These are phyloP conservation scores for Orthochromis indermauri DNA, from an alignment of 2,113 vertebrate genomes.

Conservation along the genomic window DNA sequence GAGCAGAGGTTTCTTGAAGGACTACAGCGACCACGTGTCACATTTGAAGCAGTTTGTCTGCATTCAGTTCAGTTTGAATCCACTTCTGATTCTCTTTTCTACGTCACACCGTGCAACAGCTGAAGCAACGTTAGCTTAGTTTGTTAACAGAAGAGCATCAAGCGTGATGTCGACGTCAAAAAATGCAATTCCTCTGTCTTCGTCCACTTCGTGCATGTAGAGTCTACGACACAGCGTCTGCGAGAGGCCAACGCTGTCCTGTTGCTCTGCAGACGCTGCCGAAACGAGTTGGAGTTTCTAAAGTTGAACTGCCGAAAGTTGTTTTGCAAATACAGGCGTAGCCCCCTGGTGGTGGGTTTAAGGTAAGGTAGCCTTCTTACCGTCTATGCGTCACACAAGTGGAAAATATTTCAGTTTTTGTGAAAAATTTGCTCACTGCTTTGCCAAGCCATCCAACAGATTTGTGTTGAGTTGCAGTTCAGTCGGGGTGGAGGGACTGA, in stretches of 20 bases:
- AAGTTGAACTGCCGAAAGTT: not conserved
- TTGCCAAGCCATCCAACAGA: not conserved
- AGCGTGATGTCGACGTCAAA: fast-evolving
- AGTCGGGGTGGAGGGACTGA: not conserved
- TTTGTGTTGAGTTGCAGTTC: not conserved
- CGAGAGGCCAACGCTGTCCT: fast-evolving
- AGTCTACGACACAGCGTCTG: fast-evolving
- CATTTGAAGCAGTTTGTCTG: not conserved
- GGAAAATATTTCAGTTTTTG: not conserved
- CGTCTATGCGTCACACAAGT: fast-evolving
- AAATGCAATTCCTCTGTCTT: not conserved
- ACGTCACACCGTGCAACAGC: not conserved
- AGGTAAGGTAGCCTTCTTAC: fast-evolving
- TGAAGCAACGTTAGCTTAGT: not conserved
- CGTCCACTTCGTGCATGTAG: fast-evolving
- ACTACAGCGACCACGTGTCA: not conserved
- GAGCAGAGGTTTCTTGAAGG: not conserved
- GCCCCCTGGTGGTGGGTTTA: not conserved
- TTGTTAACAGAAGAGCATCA: not conserved
- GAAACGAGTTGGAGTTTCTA: not conserved
- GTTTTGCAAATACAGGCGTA: not conserved
- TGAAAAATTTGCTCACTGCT: not conserved
- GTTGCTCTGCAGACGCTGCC: fast-evolving
- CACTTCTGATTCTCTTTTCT: fast-evolving
- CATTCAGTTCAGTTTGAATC: not conserved